phyloP scores from a whole-genome alignment of 2,888 invertebrate genomes.

The Busseola fusca region DNA sequence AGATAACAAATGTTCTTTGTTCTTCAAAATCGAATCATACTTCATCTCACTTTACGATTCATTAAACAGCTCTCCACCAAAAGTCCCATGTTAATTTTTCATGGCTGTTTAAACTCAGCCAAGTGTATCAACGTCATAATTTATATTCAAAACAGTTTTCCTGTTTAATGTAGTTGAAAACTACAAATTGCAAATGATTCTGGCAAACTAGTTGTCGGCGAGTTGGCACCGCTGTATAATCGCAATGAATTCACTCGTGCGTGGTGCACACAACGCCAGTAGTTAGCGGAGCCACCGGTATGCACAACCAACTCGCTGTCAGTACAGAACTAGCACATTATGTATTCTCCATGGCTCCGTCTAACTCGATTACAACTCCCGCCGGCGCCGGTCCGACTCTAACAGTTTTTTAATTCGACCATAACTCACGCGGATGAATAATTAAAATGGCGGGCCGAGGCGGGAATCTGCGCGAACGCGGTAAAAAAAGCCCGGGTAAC shows the following conservation, averaged over 20 bases:
- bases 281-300: slow-evolving; percentile 41
- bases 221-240: slow-evolving; percentile 74
- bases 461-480: slow-evolving; percentile 82
- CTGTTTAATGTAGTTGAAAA: slow-evolving; percentile 81
- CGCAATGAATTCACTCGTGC: slow-evolving; percentile 67
- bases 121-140: slow-evolving; percentile 63
- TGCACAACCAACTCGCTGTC: slow-evolving; percentile 39
- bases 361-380: slow-evolving; percentile 86
- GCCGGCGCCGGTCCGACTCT: slow-evolving; percentile 87
- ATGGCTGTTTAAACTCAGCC: slow-evolving; percentile 31
- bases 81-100: slow-evolving; percentile 48
- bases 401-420: slow-evolving; percentile 90
- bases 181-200: slow-evolving; percentile 82
- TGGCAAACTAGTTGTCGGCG: slow-evolving; percentile 73
- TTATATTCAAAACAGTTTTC: slow-evolving; percentile 71
- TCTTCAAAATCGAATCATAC: slow-evolving; percentile 17
- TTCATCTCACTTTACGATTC: slow-evolving; percentile 7
- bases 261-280: slow-evolving; percentile 55
- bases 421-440: slow-evolving; percentile 89
- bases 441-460: slow-evolving; percentile 86
- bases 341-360: slow-evolving; percentile 85
- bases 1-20: not conserved
- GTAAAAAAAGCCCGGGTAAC: slow-evolving; percentile 80
- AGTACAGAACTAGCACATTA: slow-evolving; percentile 72
- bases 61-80: slow-evolving; percentile 27